Percentiles rank a stretch among this genome's conserved stretches.
phyloP scores from a whole-genome alignment of 2,797 vertebrate genomes.

The Semotilus atromaculatus region DNA sequence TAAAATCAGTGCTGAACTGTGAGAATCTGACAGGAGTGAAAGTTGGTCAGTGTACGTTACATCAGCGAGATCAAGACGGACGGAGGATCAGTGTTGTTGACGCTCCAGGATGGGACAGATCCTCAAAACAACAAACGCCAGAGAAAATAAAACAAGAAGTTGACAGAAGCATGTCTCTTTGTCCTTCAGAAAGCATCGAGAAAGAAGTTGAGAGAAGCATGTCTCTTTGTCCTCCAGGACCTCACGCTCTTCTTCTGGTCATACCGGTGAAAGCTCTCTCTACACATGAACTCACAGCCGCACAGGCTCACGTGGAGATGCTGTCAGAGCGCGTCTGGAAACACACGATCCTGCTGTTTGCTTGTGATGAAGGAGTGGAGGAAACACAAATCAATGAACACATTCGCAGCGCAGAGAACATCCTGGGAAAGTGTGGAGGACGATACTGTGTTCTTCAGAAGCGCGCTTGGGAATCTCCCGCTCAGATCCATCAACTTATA shows the following conservation, averaged over 20 bases:
- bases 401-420: slow-evolving; percentile 35
- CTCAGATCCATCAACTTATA: slow-evolving; percentile 11
- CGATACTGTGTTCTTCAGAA: slow-evolving; percentile 15
- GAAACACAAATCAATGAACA: neutral
- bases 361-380: neutral
- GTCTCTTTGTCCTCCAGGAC: slow-evolving; percentile 47
- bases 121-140: neutral
- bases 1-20: slow-evolving; percentile 54
- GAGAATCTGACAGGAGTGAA: neutral
- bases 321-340: slow-evolving; percentile 49
- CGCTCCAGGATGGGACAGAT: slow-evolving; percentile 59
- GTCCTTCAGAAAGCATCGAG: slow-evolving; percentile 23
- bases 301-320: slow-evolving; percentile 4
- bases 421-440: slow-evolving; percentile 42
- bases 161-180: slow-evolving; percentile 22
- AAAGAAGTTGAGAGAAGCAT: slow-evolving; percentile 11
- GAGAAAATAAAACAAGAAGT: neutral
- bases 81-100: slow-evolving; percentile 51
- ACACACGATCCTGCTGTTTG: slow-evolving; percentile 52
- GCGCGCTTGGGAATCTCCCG: neutral
- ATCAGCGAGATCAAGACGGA: neutral
- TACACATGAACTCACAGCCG: neutral
- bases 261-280: neutral
- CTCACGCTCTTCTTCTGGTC: slow-evolving; percentile 52
- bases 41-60: neutral